Percentiles rank a stretch among this genome's conserved stretches.
Conservation (phyloP, 2,797 vertebrate genomes). For the Halcyon badia region DNA sequence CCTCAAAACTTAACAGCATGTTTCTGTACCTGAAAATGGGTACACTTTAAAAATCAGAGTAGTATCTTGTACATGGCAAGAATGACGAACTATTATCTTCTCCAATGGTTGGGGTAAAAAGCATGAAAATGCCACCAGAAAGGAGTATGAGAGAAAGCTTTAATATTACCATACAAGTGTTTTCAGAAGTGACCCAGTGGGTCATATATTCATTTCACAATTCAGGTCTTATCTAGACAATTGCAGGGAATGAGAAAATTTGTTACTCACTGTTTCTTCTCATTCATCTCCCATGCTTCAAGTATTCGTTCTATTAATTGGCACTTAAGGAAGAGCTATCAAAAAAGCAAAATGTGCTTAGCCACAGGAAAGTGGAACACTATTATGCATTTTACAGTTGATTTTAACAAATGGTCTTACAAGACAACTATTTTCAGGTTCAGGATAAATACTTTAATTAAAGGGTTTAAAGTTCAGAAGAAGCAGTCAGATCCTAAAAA, state of each 20-base stretch:
- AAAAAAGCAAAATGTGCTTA: conserved; percentile 49
- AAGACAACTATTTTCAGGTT: not conserved
- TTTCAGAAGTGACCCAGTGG: not conserved
- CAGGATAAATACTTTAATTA: not conserved
- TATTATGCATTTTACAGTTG: not conserved
- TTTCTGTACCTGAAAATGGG: not conserved
- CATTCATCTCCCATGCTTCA: conserved; percentile 96
- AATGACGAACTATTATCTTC: not conserved
- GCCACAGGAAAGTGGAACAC: not conserved
- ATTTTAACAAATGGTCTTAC: not conserved
- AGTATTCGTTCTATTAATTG: conserved; percentile 96
- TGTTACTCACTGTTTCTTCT: conserved; percentile 95
- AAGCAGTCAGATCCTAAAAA: not conserved
- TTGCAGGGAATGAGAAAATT: not conserved
- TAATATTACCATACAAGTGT: not conserved
- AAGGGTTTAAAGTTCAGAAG: not conserved
- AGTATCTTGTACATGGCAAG: not conserved
- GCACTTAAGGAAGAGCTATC: conserved; percentile 96
- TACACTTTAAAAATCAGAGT: not conserved
- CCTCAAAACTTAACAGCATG: not conserved
- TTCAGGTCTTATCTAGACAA: not conserved
- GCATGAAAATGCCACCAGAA: not conserved
- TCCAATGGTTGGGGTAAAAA: not conserved
- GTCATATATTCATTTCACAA: not conserved
- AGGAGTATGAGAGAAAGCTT: not conserved